Evolutionary conservation across 2,113 vertebrate genomes (phyloP).

Genomic region (Blennius ocellaris): DNA sequence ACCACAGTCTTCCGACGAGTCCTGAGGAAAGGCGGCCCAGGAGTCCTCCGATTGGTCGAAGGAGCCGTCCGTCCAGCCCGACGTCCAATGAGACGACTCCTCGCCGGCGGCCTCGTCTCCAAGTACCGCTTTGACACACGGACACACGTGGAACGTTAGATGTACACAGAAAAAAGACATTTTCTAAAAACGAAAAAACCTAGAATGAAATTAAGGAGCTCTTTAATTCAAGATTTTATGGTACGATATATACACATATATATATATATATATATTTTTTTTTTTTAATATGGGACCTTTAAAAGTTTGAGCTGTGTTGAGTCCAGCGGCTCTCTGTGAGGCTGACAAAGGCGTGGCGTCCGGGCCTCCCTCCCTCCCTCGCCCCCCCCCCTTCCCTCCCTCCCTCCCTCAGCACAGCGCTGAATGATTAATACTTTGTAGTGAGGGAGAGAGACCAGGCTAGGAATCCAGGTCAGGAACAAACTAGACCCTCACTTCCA

Average conservation of each 20-base stretch:
- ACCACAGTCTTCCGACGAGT: conserved; percentile 19
- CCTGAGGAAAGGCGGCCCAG: conserved; percentile 80
- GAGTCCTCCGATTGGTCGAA: conserved; percentile 61
- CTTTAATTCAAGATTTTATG: too few relatives aligned
- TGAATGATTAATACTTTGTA: conserved; percentile 68
- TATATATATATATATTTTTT: too few relatives aligned
- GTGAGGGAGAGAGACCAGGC: conserved; percentile 14
- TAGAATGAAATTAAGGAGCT: too few relatives aligned
- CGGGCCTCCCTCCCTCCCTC: neutral
- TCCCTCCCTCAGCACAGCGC: conserved; percentile 17
- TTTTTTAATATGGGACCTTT: too few relatives aligned
- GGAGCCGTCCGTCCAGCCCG: conserved; percentile 53
- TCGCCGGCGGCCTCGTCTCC: conserved; percentile 32
- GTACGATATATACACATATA: too few relatives aligned
- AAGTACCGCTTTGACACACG: conserved; percentile 48
- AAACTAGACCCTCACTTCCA: conserved; percentile 24
- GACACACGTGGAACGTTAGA: conserved; percentile 1
- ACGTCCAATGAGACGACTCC: conserved; percentile 47
- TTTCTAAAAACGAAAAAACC: too few relatives aligned
- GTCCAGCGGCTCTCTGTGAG: neutral
- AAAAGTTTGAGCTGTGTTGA: too few relatives aligned
- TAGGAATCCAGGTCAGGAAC: conserved; percentile 67
- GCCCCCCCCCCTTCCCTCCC: neutral
- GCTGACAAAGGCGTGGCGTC: conserved; percentile 38
- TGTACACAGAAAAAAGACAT: too few relatives aligned